These are phyloP conservation scores for Corbicula japonica DNA, from an alignment of 2,888 invertebrate species.

Conservation along the genomic window DNA sequence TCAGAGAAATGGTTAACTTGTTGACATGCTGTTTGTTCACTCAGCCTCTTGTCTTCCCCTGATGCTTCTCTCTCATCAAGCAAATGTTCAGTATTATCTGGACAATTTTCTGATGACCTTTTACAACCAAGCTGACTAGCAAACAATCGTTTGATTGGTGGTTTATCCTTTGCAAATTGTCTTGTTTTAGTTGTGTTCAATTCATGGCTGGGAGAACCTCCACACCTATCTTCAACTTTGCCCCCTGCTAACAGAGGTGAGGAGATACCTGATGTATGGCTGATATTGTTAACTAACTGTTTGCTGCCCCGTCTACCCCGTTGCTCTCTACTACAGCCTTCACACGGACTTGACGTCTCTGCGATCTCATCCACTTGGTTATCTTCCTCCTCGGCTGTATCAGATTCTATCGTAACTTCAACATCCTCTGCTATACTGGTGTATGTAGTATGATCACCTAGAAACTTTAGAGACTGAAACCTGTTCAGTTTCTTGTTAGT, in stretches of 20 bases:
- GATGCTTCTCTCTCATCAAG: no score
- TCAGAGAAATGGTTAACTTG: no score
- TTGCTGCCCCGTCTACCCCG: neutral
- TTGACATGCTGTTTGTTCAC: no score
- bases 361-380: slow-evolving; percentile 20
- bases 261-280: no score
- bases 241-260: no score
- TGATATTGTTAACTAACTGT: neutral
- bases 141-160: slow-evolving; percentile 65
- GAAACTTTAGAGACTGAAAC: slow-evolving; percentile 66
- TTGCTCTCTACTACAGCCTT: neutral
- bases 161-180: slow-evolving; percentile 5
- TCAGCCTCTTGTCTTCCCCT: no score
- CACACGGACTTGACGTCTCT: slow-evolving; percentile 33
- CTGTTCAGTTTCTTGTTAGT: neutral
- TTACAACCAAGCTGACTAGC: slow-evolving; percentile 42
- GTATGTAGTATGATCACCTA: slow-evolving; percentile 59
- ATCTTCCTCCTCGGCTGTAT: slow-evolving; percentile 35
- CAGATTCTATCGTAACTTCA: slow-evolving; percentile 54
- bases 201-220: no score
- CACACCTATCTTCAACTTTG: no score
- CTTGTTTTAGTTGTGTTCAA: no score
- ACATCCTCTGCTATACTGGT: slow-evolving; percentile 62
- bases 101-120: no score
- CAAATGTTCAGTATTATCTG: no score